Evolutionary conservation across 1,140 invertebrate genomes (phyloP).

Genomic region (Diprion similis): DNA sequence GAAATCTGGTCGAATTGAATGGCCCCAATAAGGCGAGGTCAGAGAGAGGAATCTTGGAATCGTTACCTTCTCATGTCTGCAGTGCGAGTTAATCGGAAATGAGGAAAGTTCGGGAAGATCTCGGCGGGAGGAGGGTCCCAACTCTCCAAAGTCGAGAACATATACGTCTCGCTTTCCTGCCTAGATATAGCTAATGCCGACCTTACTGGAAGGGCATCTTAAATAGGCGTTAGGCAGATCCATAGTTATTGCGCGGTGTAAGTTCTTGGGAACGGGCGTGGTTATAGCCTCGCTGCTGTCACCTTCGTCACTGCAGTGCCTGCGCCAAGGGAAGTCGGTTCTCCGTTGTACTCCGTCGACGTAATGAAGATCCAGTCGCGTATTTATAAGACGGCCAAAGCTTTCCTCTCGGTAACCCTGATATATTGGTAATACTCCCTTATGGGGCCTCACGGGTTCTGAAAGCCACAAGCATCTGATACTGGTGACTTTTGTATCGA

Average conservation of each 20-base stretch:
- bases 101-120: constrained; percentile 47
- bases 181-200: constrained; percentile 3
- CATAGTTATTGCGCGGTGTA: constrained; percentile 38
- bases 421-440: constrained; percentile 32
- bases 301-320: constrained; percentile 13
- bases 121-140: constrained; percentile 15
- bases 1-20: not conserved
- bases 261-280: constrained; percentile 15
- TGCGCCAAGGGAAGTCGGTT: constrained; percentile 23
- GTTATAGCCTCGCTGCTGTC: constrained; percentile 23
- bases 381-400: constrained; percentile 40
- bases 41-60: constrained; percentile 9
- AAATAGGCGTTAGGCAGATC: constrained; percentile 50
- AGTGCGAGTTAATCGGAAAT: constrained; percentile 50
- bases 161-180: constrained; percentile 9
- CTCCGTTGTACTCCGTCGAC: constrained; percentile 2
- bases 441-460: not conserved
- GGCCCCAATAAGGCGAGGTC: too few species aligned
- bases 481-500: too few species aligned
- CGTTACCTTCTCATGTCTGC: not conserved
- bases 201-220: constrained; percentile 26
- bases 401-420: constrained; percentile 41
- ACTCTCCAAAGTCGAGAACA: not conserved
- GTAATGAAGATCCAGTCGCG: constrained; percentile 49
- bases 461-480: too few species aligned